Evolutionary conservation across 2,113 vertebrate species (phyloP).

Genomic region (Psittacus erithacus): DNA sequence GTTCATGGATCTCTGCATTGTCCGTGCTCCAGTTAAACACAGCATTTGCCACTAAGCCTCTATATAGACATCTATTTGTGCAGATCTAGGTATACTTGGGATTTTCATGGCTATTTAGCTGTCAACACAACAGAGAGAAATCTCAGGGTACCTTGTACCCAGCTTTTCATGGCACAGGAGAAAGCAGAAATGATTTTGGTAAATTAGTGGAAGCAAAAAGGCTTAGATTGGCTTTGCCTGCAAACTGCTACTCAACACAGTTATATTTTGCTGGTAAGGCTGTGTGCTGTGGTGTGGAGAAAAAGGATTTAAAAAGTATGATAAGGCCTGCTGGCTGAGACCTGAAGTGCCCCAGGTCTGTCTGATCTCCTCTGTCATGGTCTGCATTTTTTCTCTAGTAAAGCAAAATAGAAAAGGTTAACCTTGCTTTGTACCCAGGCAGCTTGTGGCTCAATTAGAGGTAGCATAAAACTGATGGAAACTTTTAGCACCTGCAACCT

Average conservation of each 20-base stretch:
- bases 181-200: neutral
- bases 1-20: neutral
- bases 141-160: neutral
- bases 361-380: neutral
- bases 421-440: neutral
- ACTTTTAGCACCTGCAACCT: neutral
- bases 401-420: neutral
- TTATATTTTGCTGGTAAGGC: neutral
- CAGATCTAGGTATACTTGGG: neutral
- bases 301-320: neutral
- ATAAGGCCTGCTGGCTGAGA: neutral
- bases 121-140: neutral
- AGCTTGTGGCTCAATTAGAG: neutral
- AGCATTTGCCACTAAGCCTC: neutral
- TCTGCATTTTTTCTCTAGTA: neutral
- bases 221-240: neutral
- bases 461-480: neutral
- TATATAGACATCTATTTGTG: neutral
- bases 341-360: neutral
- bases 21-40: neutral
- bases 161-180: neutral
- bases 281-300: accelerated
- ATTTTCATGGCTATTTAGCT: neutral
- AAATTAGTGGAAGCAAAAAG: neutral
- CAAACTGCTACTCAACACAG: neutral